Evolutionary conservation across 2,113 vertebrate genomes (phyloP).

Genomic region (Brienomyrus longianalis): DNA sequence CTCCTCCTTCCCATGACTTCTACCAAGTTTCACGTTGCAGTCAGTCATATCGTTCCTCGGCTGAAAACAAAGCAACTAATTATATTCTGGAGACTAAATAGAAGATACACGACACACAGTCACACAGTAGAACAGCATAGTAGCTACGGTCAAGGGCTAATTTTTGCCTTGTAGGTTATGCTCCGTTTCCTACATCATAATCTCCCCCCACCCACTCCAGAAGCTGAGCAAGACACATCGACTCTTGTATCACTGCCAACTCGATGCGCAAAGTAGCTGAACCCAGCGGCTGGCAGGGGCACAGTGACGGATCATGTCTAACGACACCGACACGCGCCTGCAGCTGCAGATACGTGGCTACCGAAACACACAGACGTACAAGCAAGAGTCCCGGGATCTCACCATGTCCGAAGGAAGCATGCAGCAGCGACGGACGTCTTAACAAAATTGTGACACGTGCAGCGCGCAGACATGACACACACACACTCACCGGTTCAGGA

Average conservation of each 20-base stretch:
- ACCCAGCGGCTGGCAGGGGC: too few relatives aligned
- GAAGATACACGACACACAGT: background rate
- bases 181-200: background rate
- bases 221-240: background rate
- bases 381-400: background rate
- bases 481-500: background rate
- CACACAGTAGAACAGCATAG: background rate
- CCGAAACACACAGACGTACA: background rate
- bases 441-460: background rate
- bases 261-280: conserved; percentile 13
- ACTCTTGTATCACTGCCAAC: conserved; percentile 12
- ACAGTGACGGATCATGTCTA: background rate
- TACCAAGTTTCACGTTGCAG: background rate
- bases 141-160: background rate
- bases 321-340: background rate
- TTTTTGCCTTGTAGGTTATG: background rate
- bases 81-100: background rate
- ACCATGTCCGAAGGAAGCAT: background rate
- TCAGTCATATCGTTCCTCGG: background rate
- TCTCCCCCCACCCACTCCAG: background rate
- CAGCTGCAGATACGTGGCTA: background rate
- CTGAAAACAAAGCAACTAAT: background rate
- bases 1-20: background rate
- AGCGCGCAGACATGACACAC: background rate
- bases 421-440: background rate